Base-by-base conservation (phyloP, 2,888 invertebrate genomes). In the Stomorhina lunata region DNA sequence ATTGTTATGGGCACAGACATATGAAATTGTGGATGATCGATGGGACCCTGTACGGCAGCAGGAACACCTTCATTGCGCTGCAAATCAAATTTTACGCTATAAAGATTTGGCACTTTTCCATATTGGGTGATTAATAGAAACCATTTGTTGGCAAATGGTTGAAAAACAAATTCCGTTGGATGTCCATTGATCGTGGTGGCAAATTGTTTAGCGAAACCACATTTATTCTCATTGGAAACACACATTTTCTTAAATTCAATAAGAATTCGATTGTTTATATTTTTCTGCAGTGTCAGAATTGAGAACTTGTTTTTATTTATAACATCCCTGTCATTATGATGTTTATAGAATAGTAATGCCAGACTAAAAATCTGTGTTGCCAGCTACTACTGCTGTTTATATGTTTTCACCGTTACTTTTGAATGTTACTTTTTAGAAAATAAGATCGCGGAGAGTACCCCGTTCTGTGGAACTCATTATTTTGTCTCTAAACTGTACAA, bases 111-210 rank as follows among this genome's bases (percentile, higher is more conserved):
- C 84, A 90, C 71, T 75, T 88, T 89, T 12, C 87, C 87, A 71
- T 89, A 87, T 79, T 91, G 91, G 0, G 91, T 90, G 40, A 90
- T 86, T 7, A 91, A 61, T 29, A 91, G 76, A 57, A 91, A 85
- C 87, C 89, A 89, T 77, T 89, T 89, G 84, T 90, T 90, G 4
- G 85, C 86, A 57, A 91, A 91, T 15, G 85, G 78, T 2, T 91
- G 89, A 17, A 87, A 87, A 1, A 90, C 90, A 37, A 91, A 89
- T 68, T 91, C 89, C 0, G 90, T 90, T 17, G 27, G 77, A 1
- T 80, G 72, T 1, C 86, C 89, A 78, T 88, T 86, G n/a, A 91
- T 86, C 27, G 86, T 84, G 1, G 69, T 78, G 2, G 87, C 80
- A 10, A 89, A 88, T 80, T 90, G 88, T 9, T 85, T 86, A 4